phyloP scores from a whole-genome alignment of 1,140 invertebrate species.

The Neodiprion pinetum region DNA sequence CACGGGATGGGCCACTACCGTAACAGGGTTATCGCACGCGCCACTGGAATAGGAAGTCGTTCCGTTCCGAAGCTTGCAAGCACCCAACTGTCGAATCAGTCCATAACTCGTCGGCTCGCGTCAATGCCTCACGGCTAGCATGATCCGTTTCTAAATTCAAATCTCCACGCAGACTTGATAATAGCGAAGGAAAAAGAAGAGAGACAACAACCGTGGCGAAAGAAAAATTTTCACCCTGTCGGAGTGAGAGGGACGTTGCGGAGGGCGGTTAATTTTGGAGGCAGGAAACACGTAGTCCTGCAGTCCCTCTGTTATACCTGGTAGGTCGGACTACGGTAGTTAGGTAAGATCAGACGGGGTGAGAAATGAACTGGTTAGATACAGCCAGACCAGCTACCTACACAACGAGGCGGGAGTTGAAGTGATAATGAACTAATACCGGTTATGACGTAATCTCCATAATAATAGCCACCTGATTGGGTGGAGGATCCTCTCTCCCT shows the following conservation, averaged over 20 bases:
- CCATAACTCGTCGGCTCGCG: not conserved
- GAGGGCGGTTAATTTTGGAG: no score
- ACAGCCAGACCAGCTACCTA: not conserved
- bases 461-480: constrained; percentile 58
- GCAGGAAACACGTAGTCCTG: no score
- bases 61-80: not conserved
- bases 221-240: no score
- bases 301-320: no score
- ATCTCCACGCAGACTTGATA: not conserved
- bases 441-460: constrained; percentile 60
- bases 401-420: constrained; percentile 18
- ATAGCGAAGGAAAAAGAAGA: not conserved
- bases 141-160: not conserved
- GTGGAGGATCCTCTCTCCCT: constrained; percentile 52
- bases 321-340: not conserved
- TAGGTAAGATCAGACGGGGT: not conserved
- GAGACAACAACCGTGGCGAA: no score
- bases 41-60: constrained; percentile 46
- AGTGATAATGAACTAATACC: constrained; percentile 61
- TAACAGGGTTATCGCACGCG: constrained; percentile 52
- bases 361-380: not conserved
- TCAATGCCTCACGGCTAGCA: not conserved
- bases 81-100: not conserved
- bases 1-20: constrained; percentile 44
- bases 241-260: no score